These are phyloP conservation scores for Halocaridina rubra DNA, from an alignment of 2,888 invertebrate genomes.

Conservation along the genomic window DNA sequence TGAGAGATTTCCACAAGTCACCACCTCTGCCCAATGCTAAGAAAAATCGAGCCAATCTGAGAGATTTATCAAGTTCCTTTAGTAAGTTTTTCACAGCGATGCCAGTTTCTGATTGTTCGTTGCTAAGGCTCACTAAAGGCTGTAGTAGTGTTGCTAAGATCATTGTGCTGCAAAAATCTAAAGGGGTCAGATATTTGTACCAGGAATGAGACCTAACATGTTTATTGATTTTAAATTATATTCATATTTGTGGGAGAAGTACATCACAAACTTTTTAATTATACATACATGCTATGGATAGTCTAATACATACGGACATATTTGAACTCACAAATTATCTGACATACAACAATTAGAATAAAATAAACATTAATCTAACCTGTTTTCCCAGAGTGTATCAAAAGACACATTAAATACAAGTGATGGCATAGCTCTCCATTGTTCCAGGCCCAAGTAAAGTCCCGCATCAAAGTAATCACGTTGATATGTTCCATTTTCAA, in stretches of 20 bases:
- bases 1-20: background rate
- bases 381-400: slow-evolving; percentile 13
- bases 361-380: too few species aligned
- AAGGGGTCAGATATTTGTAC: too few species aligned
- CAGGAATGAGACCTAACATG: too few species aligned
- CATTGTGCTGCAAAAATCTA: background rate
- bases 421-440: background rate
- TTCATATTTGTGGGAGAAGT: too few species aligned
- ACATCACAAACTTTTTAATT: too few species aligned
- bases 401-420: slow-evolving; percentile 16
- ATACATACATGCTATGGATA: too few species aligned
- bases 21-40: background rate
- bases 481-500: background rate
- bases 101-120: background rate
- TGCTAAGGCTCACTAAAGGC: slow-evolving; percentile 9
- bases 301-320: too few species aligned
- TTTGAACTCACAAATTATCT: too few species aligned
- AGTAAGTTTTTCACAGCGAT: background rate
- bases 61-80: background rate
- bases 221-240: too few species aligned
- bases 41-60: background rate
- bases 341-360: too few species aligned
- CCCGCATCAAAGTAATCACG: background rate
- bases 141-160: background rate
- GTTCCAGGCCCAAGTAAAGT: slow-evolving; percentile 18